Conservation (phyloP, 2,888 invertebrate species). For the Desoria tigrina region DNA sequence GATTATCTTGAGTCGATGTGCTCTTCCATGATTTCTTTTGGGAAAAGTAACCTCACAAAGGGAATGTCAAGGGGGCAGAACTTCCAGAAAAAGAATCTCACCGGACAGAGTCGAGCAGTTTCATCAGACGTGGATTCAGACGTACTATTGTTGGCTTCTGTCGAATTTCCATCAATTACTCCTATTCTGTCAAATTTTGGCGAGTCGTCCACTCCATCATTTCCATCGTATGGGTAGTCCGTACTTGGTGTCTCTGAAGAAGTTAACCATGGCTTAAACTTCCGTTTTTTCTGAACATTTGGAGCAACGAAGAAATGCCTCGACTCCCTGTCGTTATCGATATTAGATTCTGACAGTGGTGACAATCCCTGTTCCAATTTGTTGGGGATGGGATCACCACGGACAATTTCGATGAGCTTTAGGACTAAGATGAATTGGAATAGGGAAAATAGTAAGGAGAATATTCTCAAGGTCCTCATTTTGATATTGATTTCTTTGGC, state of each 20-base stretch:
- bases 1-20: neutral
- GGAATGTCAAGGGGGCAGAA: constrained; percentile 45
- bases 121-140: no score
- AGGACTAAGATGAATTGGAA: constrained; percentile 48
- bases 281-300: constrained; percentile 34
- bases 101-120: constrained; percentile 40
- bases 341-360: neutral
- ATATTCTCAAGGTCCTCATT: constrained; percentile 46
- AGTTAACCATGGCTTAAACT: constrained; percentile 20
- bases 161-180: neutral
- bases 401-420: constrained; percentile 48
- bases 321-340: neutral
- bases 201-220: neutral
- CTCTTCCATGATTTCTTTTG: constrained; percentile 37
- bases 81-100: constrained; percentile 49
- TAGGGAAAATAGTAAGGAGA: constrained; percentile 43
- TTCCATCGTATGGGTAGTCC: neutral
- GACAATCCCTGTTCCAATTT: neutral
- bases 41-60: constrained; percentile 35
- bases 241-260: neutral
- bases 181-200: neutral
- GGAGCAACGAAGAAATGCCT: constrained; percentile 36
- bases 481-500: no score
- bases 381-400: constrained; percentile 30
- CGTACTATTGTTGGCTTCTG: no score